Evolutionary conservation across 2,113 vertebrate species (phyloP).

Genomic region (Phylloscopus trochiloides): DNA sequence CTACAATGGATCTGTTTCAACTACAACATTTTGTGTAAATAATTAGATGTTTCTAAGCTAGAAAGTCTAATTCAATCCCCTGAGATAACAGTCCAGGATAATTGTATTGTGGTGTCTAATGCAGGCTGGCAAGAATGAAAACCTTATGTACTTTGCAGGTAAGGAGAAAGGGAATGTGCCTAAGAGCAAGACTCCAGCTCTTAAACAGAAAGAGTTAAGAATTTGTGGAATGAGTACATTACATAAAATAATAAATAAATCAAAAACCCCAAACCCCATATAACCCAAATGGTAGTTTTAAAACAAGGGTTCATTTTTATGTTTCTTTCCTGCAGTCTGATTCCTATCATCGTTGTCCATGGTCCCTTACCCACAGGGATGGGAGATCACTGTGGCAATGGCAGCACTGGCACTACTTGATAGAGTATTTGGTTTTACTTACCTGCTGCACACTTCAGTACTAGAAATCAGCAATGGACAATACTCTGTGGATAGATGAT

Average conservation of each 20-base stretch:
- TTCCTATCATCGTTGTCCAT: background rate
- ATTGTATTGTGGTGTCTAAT: background rate
- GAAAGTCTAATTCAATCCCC: slow-evolving; percentile 4
- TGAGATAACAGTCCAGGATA: background rate
- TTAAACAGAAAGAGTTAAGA: background rate
- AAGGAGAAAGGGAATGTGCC: background rate
- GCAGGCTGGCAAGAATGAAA: background rate
- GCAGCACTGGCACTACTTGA: background rate
- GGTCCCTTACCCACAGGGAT: background rate
- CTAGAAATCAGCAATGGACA: background rate
- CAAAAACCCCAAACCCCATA: background rate
- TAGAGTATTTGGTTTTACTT: background rate
- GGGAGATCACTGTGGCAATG: background rate
- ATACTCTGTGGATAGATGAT: background rate
- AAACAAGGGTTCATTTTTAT: background rate
- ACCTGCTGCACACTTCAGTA: background rate
- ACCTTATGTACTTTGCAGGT: background rate
- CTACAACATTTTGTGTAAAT: slow-evolving; percentile 1
- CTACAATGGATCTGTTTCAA: background rate
- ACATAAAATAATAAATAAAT: slow-evolving; percentile 3
- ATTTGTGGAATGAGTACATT: background rate
- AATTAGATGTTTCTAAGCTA: background rate
- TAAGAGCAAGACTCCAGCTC: background rate
- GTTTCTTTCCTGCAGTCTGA: background rate
- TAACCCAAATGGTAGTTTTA: background rate